Conservation (phyloP, 2,888 invertebrate genomes). For the Dicycla oo region DNA sequence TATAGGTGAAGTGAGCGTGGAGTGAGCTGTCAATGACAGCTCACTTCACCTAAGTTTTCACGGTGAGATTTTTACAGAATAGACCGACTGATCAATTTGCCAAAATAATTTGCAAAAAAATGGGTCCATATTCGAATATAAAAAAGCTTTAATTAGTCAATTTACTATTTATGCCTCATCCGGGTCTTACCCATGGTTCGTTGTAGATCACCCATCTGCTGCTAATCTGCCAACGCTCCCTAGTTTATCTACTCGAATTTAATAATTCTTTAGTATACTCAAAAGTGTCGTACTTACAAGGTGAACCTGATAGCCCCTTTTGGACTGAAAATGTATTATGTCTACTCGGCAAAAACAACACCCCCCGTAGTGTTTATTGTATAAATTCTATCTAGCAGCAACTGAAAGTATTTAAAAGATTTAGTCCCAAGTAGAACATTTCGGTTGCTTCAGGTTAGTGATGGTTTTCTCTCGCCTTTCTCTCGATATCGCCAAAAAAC, state of each 20-base stretch:
- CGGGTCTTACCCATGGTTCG: background rate
- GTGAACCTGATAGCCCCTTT: background rate
- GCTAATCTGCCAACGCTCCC: background rate
- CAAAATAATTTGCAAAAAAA: too few species aligned
- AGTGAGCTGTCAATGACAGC: too few species aligned
- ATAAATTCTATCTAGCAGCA: background rate
- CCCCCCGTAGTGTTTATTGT: background rate
- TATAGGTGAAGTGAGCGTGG: too few species aligned
- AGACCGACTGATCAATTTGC: background rate
- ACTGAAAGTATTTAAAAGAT: background rate
- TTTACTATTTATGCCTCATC: background rate
- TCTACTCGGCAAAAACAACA: background rate
- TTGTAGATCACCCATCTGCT: background rate
- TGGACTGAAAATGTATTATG: background rate
- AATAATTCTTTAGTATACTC: background rate
- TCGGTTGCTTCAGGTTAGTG: slow-evolving; percentile 37
- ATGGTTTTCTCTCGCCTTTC: slow-evolving; percentile 68
- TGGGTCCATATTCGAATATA: background rate
- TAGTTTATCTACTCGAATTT: background rate
- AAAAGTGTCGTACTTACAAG: background rate
- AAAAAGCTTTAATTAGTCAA: background rate
- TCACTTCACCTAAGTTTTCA: too few species aligned
- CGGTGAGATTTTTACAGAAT: too few species aligned
- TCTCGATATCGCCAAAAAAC: slow-evolving; percentile 62
- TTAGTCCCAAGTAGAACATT: slow-evolving; percentile 9